phyloP scores from a whole-genome alignment of 2,113 vertebrate species.

The Peromyscus leucopus region DNA sequence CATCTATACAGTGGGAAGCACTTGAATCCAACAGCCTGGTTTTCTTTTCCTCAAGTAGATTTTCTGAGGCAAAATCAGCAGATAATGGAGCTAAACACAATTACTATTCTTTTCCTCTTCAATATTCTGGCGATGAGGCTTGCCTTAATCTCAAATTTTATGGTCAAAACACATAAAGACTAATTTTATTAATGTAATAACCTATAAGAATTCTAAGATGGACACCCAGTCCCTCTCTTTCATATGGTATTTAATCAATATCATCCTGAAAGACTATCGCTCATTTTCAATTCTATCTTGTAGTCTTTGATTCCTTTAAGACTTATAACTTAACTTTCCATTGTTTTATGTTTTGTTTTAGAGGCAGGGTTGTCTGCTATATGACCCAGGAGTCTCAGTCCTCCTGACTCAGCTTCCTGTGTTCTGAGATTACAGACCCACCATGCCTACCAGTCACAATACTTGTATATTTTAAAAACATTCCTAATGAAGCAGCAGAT shows the following conservation, averaged over 20 bases:
- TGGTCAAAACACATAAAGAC: neutral
- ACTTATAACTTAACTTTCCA: neutral
- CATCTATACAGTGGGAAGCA: neutral
- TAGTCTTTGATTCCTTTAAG: neutral
- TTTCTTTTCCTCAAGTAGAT: neutral
- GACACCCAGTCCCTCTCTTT: neutral
- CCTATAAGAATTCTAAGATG: neutral
- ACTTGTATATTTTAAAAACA: neutral
- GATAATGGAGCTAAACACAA: neutral
- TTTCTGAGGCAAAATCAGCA: slow-evolving; percentile 3
- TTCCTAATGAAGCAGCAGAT: neutral
- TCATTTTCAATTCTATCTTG: neutral
- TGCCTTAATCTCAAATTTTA: neutral
- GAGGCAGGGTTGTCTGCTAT: neutral
- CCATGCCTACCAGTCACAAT: neutral
- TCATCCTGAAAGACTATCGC: neutral
- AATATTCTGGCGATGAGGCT: neutral
- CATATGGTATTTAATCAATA: neutral
- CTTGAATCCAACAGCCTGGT: neutral
- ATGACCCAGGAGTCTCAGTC: neutral
- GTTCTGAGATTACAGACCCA: neutral
- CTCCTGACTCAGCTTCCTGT: neutral
- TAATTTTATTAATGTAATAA: neutral
- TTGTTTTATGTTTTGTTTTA: neutral
- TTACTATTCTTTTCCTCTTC: neutral